Evolutionary conservation across 2,888 invertebrate genomes (phyloP), one percentile per base, ranked within the genome.

Genomic region (Anthrax anthrax): DNA sequence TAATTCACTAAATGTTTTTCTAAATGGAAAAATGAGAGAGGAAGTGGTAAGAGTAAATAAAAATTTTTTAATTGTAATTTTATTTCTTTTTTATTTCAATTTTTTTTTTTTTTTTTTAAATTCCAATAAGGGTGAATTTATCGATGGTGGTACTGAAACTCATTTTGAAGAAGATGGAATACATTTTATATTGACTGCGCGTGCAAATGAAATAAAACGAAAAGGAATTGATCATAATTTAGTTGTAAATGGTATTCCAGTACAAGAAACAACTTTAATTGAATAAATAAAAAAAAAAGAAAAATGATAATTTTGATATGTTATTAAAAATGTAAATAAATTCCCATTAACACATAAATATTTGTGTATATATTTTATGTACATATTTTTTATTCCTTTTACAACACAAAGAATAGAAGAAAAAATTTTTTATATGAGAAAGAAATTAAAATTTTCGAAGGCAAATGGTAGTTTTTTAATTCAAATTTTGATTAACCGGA

Each of bases 91-190:
- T 14, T 34, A 34, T 14, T 34, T n/a, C n/a, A n/a, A n/a, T n/a
- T 34, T 34, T 37, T 27, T 51, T 51, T 47, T 55, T 47, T 45
- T 70, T 71, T 54, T 49, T 34, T 52, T 61, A 65, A 42, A 36
- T 4, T 16, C n/a, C 4, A 36, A 16, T 2, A 58, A 88, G 82
- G 82, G 79, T 43, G 81, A 81, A 58, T 92, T 92, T 61, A 80
- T 83, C 10, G 84, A 88, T 53, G 80, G 80, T 44, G 91, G 91
- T 18, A 87, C 88, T 1, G 85, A 88, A 65, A 90, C 87, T 43
- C 75, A 77, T 53, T 91, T 92, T 44, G 52, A 51, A 37, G 58
- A 62, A 47, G 58, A 65, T 50, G 63, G 57, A 43, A 58, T 60
- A 9, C 57, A 59, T 16, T 68, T 69, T 47, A 54, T 63, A n/a